These are phyloP conservation scores for Nothura maculosa DNA, from an alignment of 2,797 vertebrate genomes.

Conservation along the genomic window DNA sequence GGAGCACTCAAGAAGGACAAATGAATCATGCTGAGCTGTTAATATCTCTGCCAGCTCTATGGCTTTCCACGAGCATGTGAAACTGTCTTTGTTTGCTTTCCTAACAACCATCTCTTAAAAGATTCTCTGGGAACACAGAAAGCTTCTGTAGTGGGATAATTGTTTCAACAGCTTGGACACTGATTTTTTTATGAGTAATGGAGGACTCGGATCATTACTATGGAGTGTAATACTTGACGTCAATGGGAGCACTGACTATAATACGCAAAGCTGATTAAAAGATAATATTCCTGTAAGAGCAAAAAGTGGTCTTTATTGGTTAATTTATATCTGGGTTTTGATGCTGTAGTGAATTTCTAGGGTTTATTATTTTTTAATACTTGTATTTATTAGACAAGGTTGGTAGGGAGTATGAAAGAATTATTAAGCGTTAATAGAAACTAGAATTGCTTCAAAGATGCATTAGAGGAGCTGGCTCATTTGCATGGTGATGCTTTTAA, in stretches of 20 bases:
- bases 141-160: constrained; percentile 61
- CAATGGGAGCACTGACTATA: neutral
- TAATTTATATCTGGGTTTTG: neutral
- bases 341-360: neutral
- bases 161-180: constrained; percentile 66
- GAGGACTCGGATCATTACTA: constrained; percentile 39
- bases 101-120: constrained; percentile 67
- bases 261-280: constrained; percentile 19
- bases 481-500: neutral
- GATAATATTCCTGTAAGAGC: constrained; percentile 7
- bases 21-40: constrained; percentile 71
- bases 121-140: constrained; percentile 61
- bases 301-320: neutral
- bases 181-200: constrained; percentile 25
- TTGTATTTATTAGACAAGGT: neutral
- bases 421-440: constrained; percentile 1
- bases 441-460: neutral
- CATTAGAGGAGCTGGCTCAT: neutral
- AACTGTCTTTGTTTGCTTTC: constrained; percentile 75
- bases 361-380: constrained; percentile 18
- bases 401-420: neutral
- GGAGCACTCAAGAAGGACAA: constrained; percentile 65
- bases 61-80: constrained; percentile 46
- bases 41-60: constrained; percentile 64
- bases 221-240: constrained; percentile 24